Conservation (phyloP, 2,797 vertebrate species). For the Takifugu ocellatus region DNA sequence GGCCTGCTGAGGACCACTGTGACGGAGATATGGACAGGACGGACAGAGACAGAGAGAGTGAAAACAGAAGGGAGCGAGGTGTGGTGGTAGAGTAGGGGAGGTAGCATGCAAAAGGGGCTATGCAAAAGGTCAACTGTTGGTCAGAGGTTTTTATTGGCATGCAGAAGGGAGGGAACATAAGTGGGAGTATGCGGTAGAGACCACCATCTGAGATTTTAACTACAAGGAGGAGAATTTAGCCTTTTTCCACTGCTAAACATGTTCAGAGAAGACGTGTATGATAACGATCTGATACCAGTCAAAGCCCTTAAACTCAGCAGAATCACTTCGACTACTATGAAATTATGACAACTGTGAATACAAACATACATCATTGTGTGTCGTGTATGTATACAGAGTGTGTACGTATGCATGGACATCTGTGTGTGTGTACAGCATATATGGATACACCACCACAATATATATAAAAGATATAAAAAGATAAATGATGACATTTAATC, state of each 20-base stretch:
- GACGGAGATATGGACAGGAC: conserved; percentile 25
- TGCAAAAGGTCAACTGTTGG: conserved; percentile 80
- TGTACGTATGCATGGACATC: too few species aligned
- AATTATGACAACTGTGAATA: conserved; percentile 3
- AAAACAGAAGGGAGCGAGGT: conserved; percentile 24
- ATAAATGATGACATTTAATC: too few species aligned
- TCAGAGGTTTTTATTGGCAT: conserved; percentile 82
- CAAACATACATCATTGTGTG: conserved; percentile 1
- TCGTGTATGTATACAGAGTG: too few species aligned
- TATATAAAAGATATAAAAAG: too few species aligned
- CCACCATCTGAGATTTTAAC: conserved; percentile 85
- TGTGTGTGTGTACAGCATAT: too few species aligned
- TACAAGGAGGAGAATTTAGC: conserved; percentile 73
- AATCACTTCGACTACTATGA: conserved; percentile 14
- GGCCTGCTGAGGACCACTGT: conserved; percentile 49
- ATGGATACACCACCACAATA: too few species aligned
- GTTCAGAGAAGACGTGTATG: conserved; percentile 38
- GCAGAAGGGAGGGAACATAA: conserved; percentile 65
- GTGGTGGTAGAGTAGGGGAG: conserved; percentile 10
- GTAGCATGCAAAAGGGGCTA: conserved; percentile 48
- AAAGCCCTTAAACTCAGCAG: conserved; percentile 12
- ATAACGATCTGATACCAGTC: conserved; percentile 11
- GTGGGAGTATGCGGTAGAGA: conserved; percentile 76
- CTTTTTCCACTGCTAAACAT: conserved; percentile 61
- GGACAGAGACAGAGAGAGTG: conserved; percentile 29